phyloP scores from a whole-genome alignment of 2,888 invertebrate genomes.

The Noctua fimbriata region DNA sequence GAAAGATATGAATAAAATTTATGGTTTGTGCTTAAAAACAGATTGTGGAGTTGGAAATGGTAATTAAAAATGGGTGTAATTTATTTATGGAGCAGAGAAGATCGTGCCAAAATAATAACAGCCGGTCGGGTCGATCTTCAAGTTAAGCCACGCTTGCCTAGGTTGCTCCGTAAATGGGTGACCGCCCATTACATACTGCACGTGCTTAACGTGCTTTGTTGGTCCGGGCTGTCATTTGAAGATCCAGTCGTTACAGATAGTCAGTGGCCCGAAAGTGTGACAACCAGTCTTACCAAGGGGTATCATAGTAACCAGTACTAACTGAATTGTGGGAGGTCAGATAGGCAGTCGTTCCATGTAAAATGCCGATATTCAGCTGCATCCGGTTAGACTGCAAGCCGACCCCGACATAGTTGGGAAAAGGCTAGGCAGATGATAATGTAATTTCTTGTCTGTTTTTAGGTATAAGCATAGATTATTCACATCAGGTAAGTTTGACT shows the following conservation, averaged over 20 bases:
- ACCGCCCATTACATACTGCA: no score
- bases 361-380: no score
- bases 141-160: background rate
- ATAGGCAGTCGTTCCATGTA: no score
- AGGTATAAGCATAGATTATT: background rate
- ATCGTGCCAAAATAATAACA: background rate
- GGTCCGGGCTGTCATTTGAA: no score
- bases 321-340: no score
- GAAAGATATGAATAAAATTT: conserved; percentile 48
- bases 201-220: no score
- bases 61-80: conserved; percentile 9
- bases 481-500: background rate
- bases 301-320: no score
- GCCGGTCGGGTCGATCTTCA: background rate
- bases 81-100: background rate
- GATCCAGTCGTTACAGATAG: no score
- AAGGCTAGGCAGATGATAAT: no score
- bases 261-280: no score
- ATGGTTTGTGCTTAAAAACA: conserved; percentile 27
- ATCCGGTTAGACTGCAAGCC: background rate
- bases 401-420: background rate
- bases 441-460: background rate
- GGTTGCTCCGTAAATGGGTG: background rate
- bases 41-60: conserved; percentile 15
- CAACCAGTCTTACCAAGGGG: no score